Evolutionary conservation across 2,113 vertebrate species (phyloP).

Genomic region (Lophotis ruficrista): DNA sequence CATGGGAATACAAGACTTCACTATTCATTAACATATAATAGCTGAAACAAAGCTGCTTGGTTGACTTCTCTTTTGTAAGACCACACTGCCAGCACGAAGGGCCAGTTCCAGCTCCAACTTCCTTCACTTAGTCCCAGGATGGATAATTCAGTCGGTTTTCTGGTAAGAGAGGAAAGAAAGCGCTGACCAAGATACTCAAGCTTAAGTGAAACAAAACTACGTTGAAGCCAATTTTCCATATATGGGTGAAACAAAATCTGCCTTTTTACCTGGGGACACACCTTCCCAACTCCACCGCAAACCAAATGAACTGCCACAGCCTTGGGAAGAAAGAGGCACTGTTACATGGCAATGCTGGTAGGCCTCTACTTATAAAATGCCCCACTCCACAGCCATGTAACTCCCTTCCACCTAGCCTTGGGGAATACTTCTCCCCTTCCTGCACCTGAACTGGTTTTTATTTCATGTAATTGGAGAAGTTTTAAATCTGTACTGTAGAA

Average conservation of each 20-base stretch:
- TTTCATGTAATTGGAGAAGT: background rate
- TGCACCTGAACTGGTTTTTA: background rate
- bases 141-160: background rate
- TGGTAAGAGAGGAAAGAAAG: background rate
- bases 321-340: background rate
- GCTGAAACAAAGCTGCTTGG: background rate
- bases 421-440: background rate
- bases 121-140: background rate
- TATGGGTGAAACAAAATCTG: background rate
- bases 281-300: background rate
- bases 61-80: background rate
- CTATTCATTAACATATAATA: background rate
- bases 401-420: background rate
- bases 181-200: background rate
- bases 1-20: background rate
- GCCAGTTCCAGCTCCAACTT: background rate
- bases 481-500: conserved; percentile 4
- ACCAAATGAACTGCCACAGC: background rate
- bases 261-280: background rate
- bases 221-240: background rate
- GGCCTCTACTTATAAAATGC: background rate
- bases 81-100: background rate
- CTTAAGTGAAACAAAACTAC: background rate
- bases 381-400: background rate
- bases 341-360: background rate